Evolutionary conservation across 1,140 invertebrate species (phyloP), one percentile per base, ranked within the genome.

Genomic region (Cydia splendana): DNA sequence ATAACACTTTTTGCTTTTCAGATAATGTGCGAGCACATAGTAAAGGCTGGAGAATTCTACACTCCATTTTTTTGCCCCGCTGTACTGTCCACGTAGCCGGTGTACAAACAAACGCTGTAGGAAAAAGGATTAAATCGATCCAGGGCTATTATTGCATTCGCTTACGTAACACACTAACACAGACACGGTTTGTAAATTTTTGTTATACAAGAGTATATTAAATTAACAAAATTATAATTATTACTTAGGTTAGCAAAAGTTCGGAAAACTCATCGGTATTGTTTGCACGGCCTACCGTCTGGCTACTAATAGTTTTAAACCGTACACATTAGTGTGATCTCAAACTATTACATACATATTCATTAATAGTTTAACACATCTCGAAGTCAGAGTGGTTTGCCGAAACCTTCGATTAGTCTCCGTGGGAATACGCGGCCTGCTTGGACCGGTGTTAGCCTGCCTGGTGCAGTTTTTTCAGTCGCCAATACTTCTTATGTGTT

Each of bases 51-150:
- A 34, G 65, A 38, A 6, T n/a, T 18, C 15, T 71, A 45, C 10
- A 15, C 73, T 76, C 30, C 69, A 65, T 67, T 69, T 76, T 79
- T 79, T 79, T 74, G 30, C 62, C 34, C 15, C 38, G 45, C 45
- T 30, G 45, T 45, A 15, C 24, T 75, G 75, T 79, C 18, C 75
- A 69, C 75, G 73, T 18, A 34, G 57, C 30, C 30, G 62, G 77
- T 76, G 48, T 42, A 65, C 73, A 79, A 53, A 83, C 82, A 80
- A 78, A 78, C 77, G 75, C 28, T 38, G 69, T 74, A 67, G 65
- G 78, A 79, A 80, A 83, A 83, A 81, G 79, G 80, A 83, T 83
- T 81, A 80, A 83, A 80, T 83, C 78, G 78, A 83, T 81, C 80
- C 78, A 74, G 18, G 7, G 1, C 9, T 62, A 3, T 62, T 62